Evolutionary conservation across 2,888 invertebrate species (phyloP), one percentile per base, ranked within the genome.

Genomic region (Molorchus minor): DNA sequence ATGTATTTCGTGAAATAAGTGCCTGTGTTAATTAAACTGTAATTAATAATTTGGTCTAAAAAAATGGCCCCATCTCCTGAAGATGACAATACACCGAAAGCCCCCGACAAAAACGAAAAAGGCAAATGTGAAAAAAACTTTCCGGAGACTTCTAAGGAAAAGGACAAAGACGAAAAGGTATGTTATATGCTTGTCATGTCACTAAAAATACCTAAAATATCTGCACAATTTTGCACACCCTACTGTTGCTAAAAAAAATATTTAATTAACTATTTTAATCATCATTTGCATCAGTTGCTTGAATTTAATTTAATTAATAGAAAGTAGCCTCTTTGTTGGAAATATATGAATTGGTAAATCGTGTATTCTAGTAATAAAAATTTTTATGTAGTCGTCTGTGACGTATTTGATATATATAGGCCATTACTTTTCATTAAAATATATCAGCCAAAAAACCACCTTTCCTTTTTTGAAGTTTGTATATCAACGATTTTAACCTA

Each of bases 31-130:
- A 30, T 45, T 30, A 43, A 52, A 41, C 30, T 54, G 44, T 57
- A 46, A 41, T 58, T 60, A 59, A 62, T 68, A 67, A 62, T 64
- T 65, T 62, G 67, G 66, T 62, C 62, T 63, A 41, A 56, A 71
- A 70, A 70, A 84, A 90, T 90, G 90, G 88, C 89, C 85, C 89
- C 89, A 84, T 87, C 88, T 82, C 89, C 89, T 82, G 88, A 89
- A 82, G 87, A 88, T 83, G 88, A 88, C 83, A 87, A 86, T 83
- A 87, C 88, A 84, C 88, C 88, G 68, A 89, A 89, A 83, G 88
- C 88, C 78, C 88, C 88, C 74, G 88, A 89, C 82, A 89, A 89
- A 86, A 76, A 65, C 65, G 77, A 85, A 71, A 85, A 84, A 76
- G 79, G 82, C 56, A 84, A 82, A 78, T 78, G 81, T 68, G 78